phyloP scores from a whole-genome alignment of 1,140 invertebrate species.

The Thalassaphorura encarpata region DNA sequence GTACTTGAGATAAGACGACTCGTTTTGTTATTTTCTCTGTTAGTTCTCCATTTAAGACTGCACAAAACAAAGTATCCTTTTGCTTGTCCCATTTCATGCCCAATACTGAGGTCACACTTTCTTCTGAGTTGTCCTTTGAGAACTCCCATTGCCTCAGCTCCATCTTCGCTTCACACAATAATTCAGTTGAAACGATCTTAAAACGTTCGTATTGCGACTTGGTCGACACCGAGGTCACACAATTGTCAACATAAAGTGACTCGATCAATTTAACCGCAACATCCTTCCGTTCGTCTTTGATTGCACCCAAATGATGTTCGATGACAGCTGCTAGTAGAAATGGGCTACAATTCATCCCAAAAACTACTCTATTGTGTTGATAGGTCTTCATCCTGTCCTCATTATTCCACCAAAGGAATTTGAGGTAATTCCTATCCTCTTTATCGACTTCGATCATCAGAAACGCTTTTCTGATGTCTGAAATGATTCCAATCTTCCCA shows the following conservation, averaged over 20 bases:
- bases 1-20: slow-evolving; percentile 1
- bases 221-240: background rate
- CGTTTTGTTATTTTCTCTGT: slow-evolving; percentile 15
- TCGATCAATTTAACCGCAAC: background rate
- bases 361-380: slow-evolving; percentile 14
- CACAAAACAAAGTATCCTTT: background rate
- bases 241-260: slow-evolving; percentile 16
- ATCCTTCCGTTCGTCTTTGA: background rate
- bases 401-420: slow-evolving; percentile 22
- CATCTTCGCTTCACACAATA: background rate
- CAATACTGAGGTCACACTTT: background rate
- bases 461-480: slow-evolving; percentile 34
- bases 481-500: slow-evolving; percentile 17
- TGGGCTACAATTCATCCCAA: slow-evolving; percentile 13
- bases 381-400: background rate
- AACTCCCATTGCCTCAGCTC: background rate
- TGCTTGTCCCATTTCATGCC: slow-evolving; percentile 9
- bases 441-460: slow-evolving; percentile 8
- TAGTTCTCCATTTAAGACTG: background rate
- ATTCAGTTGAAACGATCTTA: background rate
- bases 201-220: background rate
- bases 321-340: slow-evolving; percentile 15
- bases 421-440: slow-evolving; percentile 31
- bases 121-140: background rate
- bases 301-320: background rate